Percentiles rank a stretch among this genome's conserved stretches.
Evolutionary conservation across 2,888 invertebrate species (phyloP).

Genomic region (Calameuta filiformis): DNA sequence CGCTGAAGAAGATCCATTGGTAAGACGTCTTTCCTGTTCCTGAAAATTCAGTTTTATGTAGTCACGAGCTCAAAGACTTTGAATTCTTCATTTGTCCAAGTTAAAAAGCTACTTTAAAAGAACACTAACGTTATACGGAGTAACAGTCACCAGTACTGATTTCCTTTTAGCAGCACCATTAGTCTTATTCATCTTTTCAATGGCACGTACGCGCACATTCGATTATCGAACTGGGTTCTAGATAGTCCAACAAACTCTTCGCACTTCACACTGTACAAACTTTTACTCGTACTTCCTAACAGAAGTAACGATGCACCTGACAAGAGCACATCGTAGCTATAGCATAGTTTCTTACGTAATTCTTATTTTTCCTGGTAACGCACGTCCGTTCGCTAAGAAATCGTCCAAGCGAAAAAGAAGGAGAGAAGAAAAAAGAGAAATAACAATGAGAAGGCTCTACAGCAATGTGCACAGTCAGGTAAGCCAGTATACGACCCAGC

Average conservation of each 20-base stretch:
- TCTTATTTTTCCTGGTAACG: slow-evolving; percentile 45
- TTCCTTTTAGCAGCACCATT: slow-evolving; percentile 30
- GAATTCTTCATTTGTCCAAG: too few species aligned
- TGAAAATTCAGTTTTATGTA: slow-evolving; percentile 23
- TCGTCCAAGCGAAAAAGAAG: slow-evolving; percentile 27
- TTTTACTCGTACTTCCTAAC: too few species aligned
- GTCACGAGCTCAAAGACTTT: too few species aligned
- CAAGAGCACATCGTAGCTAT: slow-evolving; percentile 4
- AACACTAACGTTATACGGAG: slow-evolving; percentile 55
- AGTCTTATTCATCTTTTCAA: slow-evolving; percentile 34
- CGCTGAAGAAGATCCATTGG: slow-evolving; percentile 31
- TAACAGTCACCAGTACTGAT: slow-evolving; percentile 49
- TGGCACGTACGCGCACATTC: too few species aligned
- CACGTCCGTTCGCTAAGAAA: slow-evolving; percentile 37
- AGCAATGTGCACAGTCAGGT: too few species aligned
- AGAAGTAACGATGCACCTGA: too few species aligned
- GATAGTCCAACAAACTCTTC: too few species aligned
- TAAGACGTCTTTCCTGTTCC: slow-evolving; percentile 54
- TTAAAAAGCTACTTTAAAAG: too few species aligned
- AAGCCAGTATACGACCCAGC: too few species aligned
- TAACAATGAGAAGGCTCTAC: too few species aligned
- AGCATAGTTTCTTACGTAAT: slow-evolving; percentile 21
- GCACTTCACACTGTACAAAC: too few species aligned
- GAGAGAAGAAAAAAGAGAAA: neutral
- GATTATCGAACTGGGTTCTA: too few species aligned